These are phyloP conservation scores for Deilephila elpenor DNA, from an alignment of 2,888 invertebrate genomes.

Conservation along the genomic window DNA sequence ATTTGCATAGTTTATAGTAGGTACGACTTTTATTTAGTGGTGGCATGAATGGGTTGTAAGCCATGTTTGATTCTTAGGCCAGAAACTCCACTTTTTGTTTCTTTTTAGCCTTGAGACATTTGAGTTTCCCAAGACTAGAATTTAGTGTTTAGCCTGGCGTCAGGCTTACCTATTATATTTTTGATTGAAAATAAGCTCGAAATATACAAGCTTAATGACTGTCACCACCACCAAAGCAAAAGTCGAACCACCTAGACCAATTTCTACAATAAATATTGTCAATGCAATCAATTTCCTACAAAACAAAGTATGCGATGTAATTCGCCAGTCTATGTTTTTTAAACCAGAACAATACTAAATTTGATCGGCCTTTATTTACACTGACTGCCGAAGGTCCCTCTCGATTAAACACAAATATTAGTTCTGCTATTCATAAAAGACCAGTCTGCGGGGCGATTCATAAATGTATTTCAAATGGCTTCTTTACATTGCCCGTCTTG, in stretches of 20 bases:
- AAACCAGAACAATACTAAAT: slow-evolving; percentile 18
- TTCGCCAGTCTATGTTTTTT: background rate
- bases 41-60: too few relatives aligned
- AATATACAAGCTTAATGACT: background rate
- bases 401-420: slow-evolving; percentile 19
- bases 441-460: background rate
- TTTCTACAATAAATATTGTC: slow-evolving; percentile 5
- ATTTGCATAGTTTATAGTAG: too few relatives aligned
- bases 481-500: background rate
- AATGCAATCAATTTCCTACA: background rate
- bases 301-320: background rate
- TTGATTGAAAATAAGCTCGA: too few relatives aligned
- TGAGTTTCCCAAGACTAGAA: too few relatives aligned
- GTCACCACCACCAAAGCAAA: background rate
- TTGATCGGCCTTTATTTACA: slow-evolving; percentile 17
- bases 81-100: too few relatives aligned
- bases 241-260: background rate
- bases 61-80: too few relatives aligned
- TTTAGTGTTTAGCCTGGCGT: too few relatives aligned
- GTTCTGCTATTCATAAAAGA: slow-evolving; percentile 1
- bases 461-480: background rate
- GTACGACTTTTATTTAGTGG: too few relatives aligned
- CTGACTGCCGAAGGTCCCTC: background rate
- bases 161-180: too few relatives aligned
- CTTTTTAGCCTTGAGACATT: too few relatives aligned